Conservation (phyloP, 2,113 vertebrate genomes). For the Thymallus thymallus region DNA sequence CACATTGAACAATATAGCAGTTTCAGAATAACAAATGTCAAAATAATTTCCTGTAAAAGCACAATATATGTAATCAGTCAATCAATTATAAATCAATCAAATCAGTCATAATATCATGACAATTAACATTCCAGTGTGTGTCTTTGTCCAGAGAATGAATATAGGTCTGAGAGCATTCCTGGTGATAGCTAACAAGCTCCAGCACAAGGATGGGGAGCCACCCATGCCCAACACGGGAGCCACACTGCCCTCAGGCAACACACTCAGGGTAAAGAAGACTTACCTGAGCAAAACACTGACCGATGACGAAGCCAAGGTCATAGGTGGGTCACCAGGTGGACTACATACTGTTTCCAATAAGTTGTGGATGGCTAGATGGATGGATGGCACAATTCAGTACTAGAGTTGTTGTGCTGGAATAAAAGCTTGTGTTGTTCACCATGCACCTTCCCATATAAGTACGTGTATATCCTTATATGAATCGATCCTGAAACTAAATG, state of each 20-base stretch:
- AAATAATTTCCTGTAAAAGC: too few species aligned
- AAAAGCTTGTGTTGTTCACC: too few species aligned
- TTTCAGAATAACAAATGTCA: too few species aligned
- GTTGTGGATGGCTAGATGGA: not conserved
- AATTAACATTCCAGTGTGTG: not conserved
- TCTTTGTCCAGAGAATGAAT: constrained; percentile 89
- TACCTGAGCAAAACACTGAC: constrained; percentile 97
- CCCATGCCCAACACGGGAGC: constrained; percentile 97
- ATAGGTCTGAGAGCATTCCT: constrained; percentile 95
- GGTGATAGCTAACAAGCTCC: constrained; percentile 94
- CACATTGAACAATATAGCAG: too few species aligned
- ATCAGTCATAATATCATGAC: too few species aligned
- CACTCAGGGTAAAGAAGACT: constrained; percentile 93
- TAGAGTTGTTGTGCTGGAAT: too few species aligned
- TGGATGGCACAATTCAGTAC: too few species aligned
- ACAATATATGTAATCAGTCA: too few species aligned
- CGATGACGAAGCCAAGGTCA: constrained; percentile 96
- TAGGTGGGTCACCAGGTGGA: constrained; percentile 76
- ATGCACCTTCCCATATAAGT: too few species aligned
- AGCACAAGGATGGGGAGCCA: constrained; percentile 96
- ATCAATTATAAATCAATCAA: too few species aligned
- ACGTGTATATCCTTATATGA: not conserved
- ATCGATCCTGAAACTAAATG: not conserved
- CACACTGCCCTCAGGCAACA: constrained; percentile 93
- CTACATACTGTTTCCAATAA: too few species aligned